These are phyloP conservation scores for Aphidius colemani DNA, from an alignment of 2,888 invertebrate species.

Conservation along the genomic window DNA sequence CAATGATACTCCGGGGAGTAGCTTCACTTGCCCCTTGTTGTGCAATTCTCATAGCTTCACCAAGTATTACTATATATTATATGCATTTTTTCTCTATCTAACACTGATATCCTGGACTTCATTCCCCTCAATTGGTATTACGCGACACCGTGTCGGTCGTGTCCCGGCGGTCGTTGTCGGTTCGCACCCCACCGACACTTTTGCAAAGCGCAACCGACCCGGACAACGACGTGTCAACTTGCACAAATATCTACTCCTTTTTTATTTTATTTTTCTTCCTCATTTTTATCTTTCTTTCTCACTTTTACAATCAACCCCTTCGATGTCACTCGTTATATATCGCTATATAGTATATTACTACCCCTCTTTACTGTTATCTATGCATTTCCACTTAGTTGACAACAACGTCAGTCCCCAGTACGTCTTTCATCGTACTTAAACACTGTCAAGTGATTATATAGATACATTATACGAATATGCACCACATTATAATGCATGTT, in stretches of 20 bases:
- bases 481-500: too few species aligned
- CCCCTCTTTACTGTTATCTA: slow-evolving; percentile 4
- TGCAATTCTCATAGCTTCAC: neutral
- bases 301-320: slow-evolving; percentile 5
- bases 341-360: too few species aligned
- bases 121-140: slow-evolving; percentile 37
- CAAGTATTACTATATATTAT: slow-evolving; percentile 7
- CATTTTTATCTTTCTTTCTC: slow-evolving; percentile 14
- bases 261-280: slow-evolving; percentile 13
- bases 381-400: slow-evolving; percentile 3
- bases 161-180: slow-evolving; percentile 51
- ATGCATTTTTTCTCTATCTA: slow-evolving; percentile 20
- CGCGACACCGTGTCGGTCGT: slow-evolving; percentile 49
- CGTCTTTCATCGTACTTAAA: slow-evolving; percentile 22
- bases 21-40: slow-evolving; percentile 28
- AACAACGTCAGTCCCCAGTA: neutral
- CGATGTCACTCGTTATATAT: neutral
- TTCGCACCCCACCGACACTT: slow-evolving; percentile 53
- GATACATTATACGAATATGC: too few species aligned
- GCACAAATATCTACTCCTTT: slow-evolving; percentile 39
- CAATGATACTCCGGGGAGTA: slow-evolving; percentile 40
- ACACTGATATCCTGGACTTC: slow-evolving; percentile 31
- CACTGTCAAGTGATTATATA: too few species aligned
- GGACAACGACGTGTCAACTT: slow-evolving; percentile 54
- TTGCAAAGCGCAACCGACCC: slow-evolving; percentile 49